Evolutionary conservation across 2,888 invertebrate species (phyloP), one percentile per base, ranked within the genome.

Genomic region (Macrophya alboannulata): DNA sequence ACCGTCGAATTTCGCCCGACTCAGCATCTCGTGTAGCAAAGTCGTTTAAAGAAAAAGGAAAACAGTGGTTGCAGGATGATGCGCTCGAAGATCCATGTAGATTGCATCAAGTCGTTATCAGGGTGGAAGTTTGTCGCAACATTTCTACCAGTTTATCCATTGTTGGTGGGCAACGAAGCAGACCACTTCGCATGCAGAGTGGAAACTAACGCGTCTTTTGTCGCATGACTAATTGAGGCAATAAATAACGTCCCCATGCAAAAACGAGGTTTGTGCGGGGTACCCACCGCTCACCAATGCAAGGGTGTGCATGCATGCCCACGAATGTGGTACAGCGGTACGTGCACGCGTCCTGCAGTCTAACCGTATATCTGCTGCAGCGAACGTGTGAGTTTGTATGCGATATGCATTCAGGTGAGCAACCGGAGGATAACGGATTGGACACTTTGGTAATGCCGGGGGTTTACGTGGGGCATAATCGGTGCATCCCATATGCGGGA

Each of bases 201-300:
- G 85, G 88, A 88, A 88, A 89, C 89, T 88, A 89, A 89, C 89
- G 85, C 91, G 89, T 89, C 91, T 89, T 90, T 90, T 90, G 91
- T 91, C 90, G 89, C 89, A 88, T 90, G 90, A 91, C 91, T 92
- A 92, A 92, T 92, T 90, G 90, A 87, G 88, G 86, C 88, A 89
- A 91, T 92, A 89, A 90, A 91, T 90, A 91, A 91, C 88, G 84
- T 85, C 87, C 68, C 74, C 10, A 10, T n/a, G 88, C 87, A 90
- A 89, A 90, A 91, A 87, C 86, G 83, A 84, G 87, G 86, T 84
- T 85, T 84, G 85, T 68, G 85, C 82, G 81, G 84, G 74, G 84
- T 77, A 68, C 81, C 51, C 59, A 82, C n/a, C 31, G n/a, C 1
- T 10, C 1, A 31, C 86, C 84, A 31, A 15, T 31, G 68, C 31